Percentiles rank a stretch among this genome's conserved stretches.
Conservation (phyloP, 2,113 vertebrate species). For the Microtus ochrogaster region DNA sequence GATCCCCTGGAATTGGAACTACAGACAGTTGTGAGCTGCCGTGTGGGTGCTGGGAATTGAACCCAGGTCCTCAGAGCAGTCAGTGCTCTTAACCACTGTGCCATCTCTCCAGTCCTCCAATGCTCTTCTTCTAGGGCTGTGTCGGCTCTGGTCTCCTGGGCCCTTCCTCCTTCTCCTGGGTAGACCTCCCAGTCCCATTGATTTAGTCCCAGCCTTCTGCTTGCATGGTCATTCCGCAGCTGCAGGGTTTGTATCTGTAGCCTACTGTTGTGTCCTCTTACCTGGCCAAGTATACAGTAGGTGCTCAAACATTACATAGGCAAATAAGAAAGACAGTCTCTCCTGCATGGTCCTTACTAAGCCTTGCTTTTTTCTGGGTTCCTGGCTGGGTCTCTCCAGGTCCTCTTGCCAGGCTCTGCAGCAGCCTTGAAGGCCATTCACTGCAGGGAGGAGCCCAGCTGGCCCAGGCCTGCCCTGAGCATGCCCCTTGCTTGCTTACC, state of each 20-base stretch:
- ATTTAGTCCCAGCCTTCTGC: not conserved
- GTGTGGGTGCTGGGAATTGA: not conserved
- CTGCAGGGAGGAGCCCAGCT: not conserved
- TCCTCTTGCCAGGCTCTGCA: not conserved
- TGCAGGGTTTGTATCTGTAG: not conserved
- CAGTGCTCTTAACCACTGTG: not conserved
- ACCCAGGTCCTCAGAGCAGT: not conserved
- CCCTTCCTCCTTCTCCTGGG: not conserved
- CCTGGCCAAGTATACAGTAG: not conserved
- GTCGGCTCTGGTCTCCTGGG: not conserved
- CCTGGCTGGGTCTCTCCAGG: not conserved
- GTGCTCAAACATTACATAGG: not conserved
- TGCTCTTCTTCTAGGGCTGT: not conserved
- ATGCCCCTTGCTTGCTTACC: not conserved
- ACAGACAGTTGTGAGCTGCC: not conserved
- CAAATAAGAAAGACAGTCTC: not conserved
- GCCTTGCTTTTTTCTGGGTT: not conserved
- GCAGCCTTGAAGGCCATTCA: not conserved
- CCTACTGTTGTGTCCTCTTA: not conserved
- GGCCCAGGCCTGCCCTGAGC: not conserved
- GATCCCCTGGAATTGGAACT: not conserved
- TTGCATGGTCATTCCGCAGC: fast-evolving
- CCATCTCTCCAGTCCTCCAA: not conserved
- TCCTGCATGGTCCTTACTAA: not conserved
- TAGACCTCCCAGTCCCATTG: fast-evolving